A percentile compares a stretch with the other conserved stretches of the same genome.
These are phyloP conservation scores for Diachasma alloeum DNA, from an alignment of 1,140 invertebrate genomes.

Conservation along the genomic window DNA sequence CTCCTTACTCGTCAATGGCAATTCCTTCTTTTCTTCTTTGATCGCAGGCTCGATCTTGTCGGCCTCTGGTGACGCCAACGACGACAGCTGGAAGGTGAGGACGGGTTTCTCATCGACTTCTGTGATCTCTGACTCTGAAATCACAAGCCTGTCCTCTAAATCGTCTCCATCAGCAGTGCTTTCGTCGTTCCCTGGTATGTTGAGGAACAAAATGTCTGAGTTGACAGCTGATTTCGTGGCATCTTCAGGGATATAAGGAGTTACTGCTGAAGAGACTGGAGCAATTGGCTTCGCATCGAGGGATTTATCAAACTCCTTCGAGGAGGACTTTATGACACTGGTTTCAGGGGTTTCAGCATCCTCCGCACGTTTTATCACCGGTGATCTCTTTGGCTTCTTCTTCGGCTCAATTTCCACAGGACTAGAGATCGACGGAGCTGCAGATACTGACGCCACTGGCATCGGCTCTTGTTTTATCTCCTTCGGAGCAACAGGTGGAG, in stretches of 20 bases:
- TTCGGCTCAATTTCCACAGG: conserved; percentile 39
- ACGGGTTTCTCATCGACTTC: conserved; percentile 65
- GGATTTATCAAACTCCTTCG: conserved; percentile 66
- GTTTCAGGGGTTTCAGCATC: conserved; percentile 29
- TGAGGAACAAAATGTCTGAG: conserved; percentile 50
- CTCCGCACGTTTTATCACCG: conserved; percentile 44
- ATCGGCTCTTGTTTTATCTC: conserved; percentile 49
- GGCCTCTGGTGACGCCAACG: conserved; percentile 53
- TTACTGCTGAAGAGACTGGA: not conserved
- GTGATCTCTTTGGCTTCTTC: conserved; percentile 48
- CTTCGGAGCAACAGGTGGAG: conserved; percentile 34
- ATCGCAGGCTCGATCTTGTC: conserved; percentile 37
- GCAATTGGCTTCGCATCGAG: conserved; percentile 38
- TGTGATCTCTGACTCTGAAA: conserved; percentile 69
- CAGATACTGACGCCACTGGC: not conserved
- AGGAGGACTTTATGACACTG: not conserved
- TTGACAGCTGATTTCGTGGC: conserved; percentile 37
- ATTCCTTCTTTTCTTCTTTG: conserved; percentile 33
- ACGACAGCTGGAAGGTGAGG: conserved; percentile 69
- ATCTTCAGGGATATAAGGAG: conserved; percentile 25
- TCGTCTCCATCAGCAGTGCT: conserved; percentile 55
- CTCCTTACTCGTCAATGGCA: conserved; percentile 10
- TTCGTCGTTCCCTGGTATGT: conserved; percentile 43
- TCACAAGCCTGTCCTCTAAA: conserved; percentile 64
- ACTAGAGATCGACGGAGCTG: not conserved